Evolutionary conservation across 2,113 vertebrate genomes (phyloP), one percentile per base, ranked within the genome.

Genomic region (Hassar affinis): DNA sequence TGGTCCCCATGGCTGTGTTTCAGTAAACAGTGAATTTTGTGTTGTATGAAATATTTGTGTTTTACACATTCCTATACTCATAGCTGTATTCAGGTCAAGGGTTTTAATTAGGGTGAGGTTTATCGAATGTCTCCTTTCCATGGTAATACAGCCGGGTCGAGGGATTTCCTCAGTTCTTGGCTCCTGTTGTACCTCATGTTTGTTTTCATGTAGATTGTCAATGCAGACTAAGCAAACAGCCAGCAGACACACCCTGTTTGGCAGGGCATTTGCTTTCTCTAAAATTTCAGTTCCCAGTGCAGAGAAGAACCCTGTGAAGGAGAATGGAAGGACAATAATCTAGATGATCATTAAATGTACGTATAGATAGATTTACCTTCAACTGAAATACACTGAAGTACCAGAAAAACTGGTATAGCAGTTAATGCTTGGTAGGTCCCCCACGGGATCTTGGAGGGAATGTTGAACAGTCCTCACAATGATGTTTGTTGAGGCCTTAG

Each of bases 171-270:
- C 33, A 57, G 25, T 56, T 18, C 33, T 42, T 69, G 49, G 51
- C 71, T 57, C 22, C 51, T 74, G 45, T 18, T 22, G 52, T 30
- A 25, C 35, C 42, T 76, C 33, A 47, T 38, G 54, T 80, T 80
- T 69, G 62, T 64, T 78, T 84, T 64, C 38, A 20, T 33, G 54
- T 33, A 27, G 33, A n/a, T 64, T 2, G 51, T 77, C 78, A 42
- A 47, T 15, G 33, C 18, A 59, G 52, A 66, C 76, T 78, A 83
- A 71, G 72, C 74, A 78, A 84, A 78, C 79, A 78, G 52, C 62
- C 30, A 76, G 27, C 38, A 17, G 61, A 30, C 83, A 80, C 78
- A 47, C 78, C 62, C 47, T 68, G 81, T 49, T 1, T 56, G 59
- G 33, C 69, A 47, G 51, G 20, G 38, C 75, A 30, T 68, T 83